These are phyloP conservation scores for Anastrepha obliqua DNA, from an alignment of 1,140 invertebrate species.

Conservation along the genomic window DNA sequence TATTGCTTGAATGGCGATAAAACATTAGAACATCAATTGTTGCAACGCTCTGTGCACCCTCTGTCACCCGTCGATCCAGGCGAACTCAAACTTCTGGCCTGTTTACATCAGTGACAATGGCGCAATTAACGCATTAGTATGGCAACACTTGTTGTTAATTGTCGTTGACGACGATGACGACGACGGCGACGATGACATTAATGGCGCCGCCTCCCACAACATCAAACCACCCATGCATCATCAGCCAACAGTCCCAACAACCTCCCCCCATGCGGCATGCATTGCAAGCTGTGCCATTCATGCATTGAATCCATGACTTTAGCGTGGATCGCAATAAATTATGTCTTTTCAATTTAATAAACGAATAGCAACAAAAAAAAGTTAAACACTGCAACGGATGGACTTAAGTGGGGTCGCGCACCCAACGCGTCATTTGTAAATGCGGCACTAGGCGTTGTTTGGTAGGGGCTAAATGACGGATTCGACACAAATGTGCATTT, in stretches of 20 bases:
- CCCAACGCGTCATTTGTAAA: neutral
- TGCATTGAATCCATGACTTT: slow-evolving; percentile 11
- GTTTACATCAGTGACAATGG: slow-evolving; percentile 43
- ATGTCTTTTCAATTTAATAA: slow-evolving; percentile 42
- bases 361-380: neutral
- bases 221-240: neutral
- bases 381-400: neutral
- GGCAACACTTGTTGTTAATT: slow-evolving; percentile 51
- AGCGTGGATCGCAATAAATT: slow-evolving; percentile 33
- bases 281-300: neutral
- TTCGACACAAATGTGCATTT: slow-evolving; percentile 44
- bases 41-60: neutral
- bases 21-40: neutral
- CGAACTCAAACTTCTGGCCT: neutral
- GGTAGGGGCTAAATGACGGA: neutral
- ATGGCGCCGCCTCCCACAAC: slow-evolving; percentile 19
- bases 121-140: slow-evolving; percentile 51
- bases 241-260: neutral
- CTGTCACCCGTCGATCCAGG: neutral
- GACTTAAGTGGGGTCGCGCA: slow-evolving; percentile 36
- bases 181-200: neutral
- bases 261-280: neutral
- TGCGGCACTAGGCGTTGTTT: neutral
- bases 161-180: neutral
- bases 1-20: slow-evolving; percentile 8